These are phyloP conservation scores for Thamnophis sirtalis DNA, from an alignment of 2,113 vertebrate species.

Conservation along the genomic window DNA sequence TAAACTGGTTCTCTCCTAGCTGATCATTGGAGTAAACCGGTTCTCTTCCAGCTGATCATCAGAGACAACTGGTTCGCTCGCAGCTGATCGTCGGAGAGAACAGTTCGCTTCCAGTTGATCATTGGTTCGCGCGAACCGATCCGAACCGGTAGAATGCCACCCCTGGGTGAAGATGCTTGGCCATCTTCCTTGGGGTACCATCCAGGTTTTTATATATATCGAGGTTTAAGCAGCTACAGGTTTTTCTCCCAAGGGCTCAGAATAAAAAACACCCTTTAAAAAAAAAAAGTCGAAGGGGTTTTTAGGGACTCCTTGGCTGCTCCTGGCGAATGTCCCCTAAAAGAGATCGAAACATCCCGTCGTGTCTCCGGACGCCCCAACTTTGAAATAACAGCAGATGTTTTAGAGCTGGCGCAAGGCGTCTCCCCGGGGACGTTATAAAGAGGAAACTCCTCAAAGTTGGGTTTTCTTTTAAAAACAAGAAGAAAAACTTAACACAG, in stretches of 20 bases:
- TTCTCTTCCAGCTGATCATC: too few species aligned
- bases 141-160: too few species aligned
- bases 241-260: background rate
- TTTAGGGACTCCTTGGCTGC: background rate
- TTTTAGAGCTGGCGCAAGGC: background rate
- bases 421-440: rapidly evolving
- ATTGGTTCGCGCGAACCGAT: too few species aligned
- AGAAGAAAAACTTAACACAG: too few species aligned
- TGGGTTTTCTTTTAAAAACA: background rate
- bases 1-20: too few species aligned
- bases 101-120: too few species aligned
- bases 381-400: background rate
- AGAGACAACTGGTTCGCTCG: too few species aligned
- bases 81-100: too few species aligned
- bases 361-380: rapidly evolving
- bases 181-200: background rate
- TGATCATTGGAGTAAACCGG: too few species aligned
- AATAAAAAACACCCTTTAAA: background rate
- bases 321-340: background rate
- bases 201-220: background rate
- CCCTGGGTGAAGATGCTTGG: too few species aligned
- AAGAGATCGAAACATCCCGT: too few species aligned
- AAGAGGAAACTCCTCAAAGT: background rate
- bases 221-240: background rate
- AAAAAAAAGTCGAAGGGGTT: background rate